phyloP scores from a whole-genome alignment of 2,797 vertebrate species.

The Melanitta fusca region DNA sequence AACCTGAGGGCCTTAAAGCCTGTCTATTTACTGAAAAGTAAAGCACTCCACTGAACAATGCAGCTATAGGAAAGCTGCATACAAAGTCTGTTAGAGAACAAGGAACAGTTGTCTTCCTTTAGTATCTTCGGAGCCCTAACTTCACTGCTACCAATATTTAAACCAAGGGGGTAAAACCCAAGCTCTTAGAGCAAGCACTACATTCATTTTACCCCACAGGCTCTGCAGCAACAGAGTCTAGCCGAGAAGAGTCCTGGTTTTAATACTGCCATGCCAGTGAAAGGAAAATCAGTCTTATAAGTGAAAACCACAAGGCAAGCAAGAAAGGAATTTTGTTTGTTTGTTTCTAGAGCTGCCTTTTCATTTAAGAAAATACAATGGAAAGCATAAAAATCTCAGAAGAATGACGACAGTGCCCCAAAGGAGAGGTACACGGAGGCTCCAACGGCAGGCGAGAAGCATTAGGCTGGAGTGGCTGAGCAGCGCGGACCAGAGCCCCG shows the following conservation, averaged over 20 bases:
- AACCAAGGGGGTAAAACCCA: not conserved
- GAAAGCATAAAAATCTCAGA: constrained; percentile 35
- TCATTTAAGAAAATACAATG: constrained; percentile 66
- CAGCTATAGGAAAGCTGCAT: not conserved
- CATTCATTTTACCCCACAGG: not conserved
- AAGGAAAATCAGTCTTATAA: not conserved
- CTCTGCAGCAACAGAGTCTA: not conserved
- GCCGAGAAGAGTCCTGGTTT: not conserved
- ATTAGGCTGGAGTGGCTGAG: not conserved
- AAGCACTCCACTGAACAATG: constrained; percentile 7
- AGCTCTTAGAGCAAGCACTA: not conserved
- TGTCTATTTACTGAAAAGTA: not conserved
- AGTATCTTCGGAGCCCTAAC: not conserved
- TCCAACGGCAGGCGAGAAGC: not conserved
- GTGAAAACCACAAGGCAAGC: constrained; percentile 20
- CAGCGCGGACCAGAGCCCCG: not conserved
- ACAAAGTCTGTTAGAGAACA: constrained; percentile 7
- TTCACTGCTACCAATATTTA: not conserved
- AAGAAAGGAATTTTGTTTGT: constrained; percentile 65
- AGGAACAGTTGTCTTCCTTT: not conserved
- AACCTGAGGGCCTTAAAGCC: not conserved
- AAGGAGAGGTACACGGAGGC: constrained; percentile 35
- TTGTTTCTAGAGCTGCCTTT: constrained; percentile 46
- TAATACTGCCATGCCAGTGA: not conserved
- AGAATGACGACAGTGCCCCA: constrained; percentile 43